Evolutionary conservation across 2,113 vertebrate genomes (phyloP), one percentile per base, ranked within the genome.

Genomic region (Numida meleagris): DNA sequence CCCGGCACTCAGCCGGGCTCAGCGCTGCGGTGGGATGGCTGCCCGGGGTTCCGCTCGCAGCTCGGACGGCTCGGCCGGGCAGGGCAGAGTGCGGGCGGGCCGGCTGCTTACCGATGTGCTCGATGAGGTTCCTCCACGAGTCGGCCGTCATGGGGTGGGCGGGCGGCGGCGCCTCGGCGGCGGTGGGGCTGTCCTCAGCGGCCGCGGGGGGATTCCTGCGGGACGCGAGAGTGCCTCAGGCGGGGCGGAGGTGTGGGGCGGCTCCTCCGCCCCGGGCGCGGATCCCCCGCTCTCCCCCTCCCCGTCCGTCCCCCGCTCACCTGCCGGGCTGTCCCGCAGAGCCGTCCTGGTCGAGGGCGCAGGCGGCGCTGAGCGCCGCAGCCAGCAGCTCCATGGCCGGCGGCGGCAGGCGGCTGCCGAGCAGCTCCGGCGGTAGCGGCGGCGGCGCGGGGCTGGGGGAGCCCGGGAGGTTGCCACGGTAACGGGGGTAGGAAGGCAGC

Each of bases 61-160:
- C 24, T 25, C 48, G 48, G 24, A 50, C 48, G 48, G 48, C 13
- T 50, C 48, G 23, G 17, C 15, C 43, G 16, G 43, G 43, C 43
- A 43, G 43, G 43, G 46, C 46, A 21, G 46, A 16, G 46, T 20
- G 46, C 46, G 46, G 53, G 4, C 17, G 36, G 43, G 25, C 12
- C 73, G 36, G 62, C 38, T 90, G 43, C 96, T 94, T 96, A 98
- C 98, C 98, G 95, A 98, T 98, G n/a, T 98, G 97, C 31, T 98
- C 98, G 62, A 98, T 97, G 79, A 98, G 97, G 88, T 97, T 98
- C 86, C 96, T 97, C 98, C 98, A 98, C 46, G 98, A 98, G 83
- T 98, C 98, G 12, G 97, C 95, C 40, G 98, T 97, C 73, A 98
- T 97, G n/a, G 98, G 98, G 40, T 97, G 98, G 23, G 98, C 96